These are phyloP conservation scores for Dysmachus trigonus DNA, from an alignment of 2,888 invertebrate genomes.

Conservation along the genomic window DNA sequence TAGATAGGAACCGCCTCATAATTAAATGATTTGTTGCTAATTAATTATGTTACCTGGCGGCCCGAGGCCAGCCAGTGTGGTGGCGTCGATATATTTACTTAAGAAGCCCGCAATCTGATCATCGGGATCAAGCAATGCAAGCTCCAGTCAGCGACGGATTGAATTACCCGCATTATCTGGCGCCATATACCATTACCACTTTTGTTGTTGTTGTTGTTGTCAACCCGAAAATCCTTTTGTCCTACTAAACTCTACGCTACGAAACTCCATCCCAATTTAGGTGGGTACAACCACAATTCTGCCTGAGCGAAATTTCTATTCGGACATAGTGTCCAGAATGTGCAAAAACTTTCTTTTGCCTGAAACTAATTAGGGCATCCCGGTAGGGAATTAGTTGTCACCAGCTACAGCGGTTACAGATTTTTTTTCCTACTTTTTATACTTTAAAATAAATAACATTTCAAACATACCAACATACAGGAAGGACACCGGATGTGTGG, in stretches of 20 bases:
- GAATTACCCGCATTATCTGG: background rate
- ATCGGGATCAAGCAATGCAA: background rate
- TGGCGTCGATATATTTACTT: background rate
- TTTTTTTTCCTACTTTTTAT: background rate
- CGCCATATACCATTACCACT: background rate
- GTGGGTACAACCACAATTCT: background rate
- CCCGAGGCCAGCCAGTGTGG: no score
- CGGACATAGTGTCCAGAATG: background rate
- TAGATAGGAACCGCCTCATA: conserved; percentile 1
- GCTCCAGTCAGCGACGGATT: background rate
- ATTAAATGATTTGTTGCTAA: conserved; percentile 36
- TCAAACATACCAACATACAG: background rate
- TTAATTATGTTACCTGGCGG: conserved; percentile 19
- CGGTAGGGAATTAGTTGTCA: conserved; percentile 18
- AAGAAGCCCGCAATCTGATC: background rate
- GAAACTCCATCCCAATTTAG: background rate
- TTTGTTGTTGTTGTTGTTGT: background rate
- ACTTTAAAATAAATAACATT: conserved; percentile 18
- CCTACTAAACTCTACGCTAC: background rate
- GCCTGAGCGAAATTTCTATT: background rate
- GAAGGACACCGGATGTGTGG: background rate
- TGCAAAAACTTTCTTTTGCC: background rate
- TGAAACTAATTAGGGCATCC: conserved; percentile 17
- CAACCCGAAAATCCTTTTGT: background rate
- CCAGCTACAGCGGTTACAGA: background rate